These are phyloP conservation scores for Thrips palmi DNA, from an alignment of 1,140 invertebrate genomes.

Conservation along the genomic window DNA sequence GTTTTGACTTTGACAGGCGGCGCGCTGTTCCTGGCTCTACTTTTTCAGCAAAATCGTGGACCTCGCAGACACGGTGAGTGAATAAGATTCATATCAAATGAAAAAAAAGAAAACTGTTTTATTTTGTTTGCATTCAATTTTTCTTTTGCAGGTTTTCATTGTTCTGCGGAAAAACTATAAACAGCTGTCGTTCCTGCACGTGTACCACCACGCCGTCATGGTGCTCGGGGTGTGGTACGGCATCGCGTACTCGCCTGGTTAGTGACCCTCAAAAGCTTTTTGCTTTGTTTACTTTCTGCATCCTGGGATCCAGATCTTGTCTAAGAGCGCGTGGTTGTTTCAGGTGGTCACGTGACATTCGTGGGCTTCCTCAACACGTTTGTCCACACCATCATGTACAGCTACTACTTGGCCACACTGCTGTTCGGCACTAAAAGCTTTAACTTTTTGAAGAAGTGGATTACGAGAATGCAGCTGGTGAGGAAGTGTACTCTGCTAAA, in stretches of 20 bases:
- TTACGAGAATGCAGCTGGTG: slow-evolving; percentile 34
- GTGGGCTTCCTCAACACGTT: slow-evolving; percentile 71
- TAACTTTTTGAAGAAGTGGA: slow-evolving; percentile 38
- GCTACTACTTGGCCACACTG: slow-evolving; percentile 27
- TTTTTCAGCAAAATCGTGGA: slow-evolving; percentile 40
- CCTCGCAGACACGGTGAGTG: slow-evolving; percentile 33
- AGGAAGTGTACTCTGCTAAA: too few relatives aligned
- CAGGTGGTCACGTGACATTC: slow-evolving; percentile 37
- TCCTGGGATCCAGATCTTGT: slow-evolving; percentile 6
- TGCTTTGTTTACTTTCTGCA: not conserved
- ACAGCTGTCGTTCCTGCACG: slow-evolving; percentile 53
- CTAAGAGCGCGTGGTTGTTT: slow-evolving; percentile 14
- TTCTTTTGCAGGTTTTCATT: slow-evolving; percentile 46
- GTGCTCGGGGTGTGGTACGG: slow-evolving; percentile 33
- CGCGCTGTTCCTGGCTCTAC: too few relatives aligned
- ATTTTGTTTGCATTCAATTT: slow-evolving; percentile 12
- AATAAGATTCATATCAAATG: not conserved
- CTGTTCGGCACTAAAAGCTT: slow-evolving; percentile 29
- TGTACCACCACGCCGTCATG: slow-evolving; percentile 51
- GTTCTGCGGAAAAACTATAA: slow-evolving; percentile 53
- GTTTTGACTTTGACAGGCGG: too few relatives aligned
- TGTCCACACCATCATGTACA: slow-evolving; percentile 40
- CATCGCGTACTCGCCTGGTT: slow-evolving; percentile 31
- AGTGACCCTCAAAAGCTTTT: slow-evolving; percentile 4
- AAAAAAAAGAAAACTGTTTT: not conserved